A percentile compares a stretch with the other conserved stretches of the same genome.
Evolutionary conservation across 2,797 vertebrate species (phyloP).

Genomic region (Enoplosus armatus): DNA sequence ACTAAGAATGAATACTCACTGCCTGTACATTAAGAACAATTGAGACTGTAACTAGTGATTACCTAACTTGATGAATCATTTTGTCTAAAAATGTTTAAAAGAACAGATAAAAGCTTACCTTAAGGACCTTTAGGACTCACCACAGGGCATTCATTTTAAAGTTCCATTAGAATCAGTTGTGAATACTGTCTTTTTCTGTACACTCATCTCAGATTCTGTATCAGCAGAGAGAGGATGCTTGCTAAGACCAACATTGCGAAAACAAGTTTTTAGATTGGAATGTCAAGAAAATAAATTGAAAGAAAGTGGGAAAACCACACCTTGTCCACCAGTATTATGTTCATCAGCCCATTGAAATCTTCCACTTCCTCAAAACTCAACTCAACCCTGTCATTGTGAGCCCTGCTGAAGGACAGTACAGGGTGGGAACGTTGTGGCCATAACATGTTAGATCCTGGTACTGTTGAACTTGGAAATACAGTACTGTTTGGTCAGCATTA

Average conservation of each 20-base stretch:
- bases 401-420: conserved; percentile 7
- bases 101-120: background rate
- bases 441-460: conserved; percentile 21
- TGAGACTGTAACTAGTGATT: background rate
- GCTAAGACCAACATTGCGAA: background rate
- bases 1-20: background rate
- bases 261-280: background rate
- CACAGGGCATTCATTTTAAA: background rate
- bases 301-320: conserved; percentile 14
- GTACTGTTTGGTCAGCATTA: conserved; percentile 10
- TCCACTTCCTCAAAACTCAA: conserved; percentile 41
- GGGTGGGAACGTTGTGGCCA: conserved; percentile 40
- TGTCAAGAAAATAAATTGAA: background rate
- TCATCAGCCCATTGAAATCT: conserved; percentile 20
- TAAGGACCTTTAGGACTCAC: background rate
- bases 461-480: conserved; percentile 32
- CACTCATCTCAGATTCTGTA: background rate
- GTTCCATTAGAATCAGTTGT: background rate
- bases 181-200: background rate
- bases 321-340: conserved; percentile 31
- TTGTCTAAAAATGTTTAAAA: background rate
- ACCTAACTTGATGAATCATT: background rate
- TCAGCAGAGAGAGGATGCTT: background rate
- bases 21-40: background rate
- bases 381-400: conserved; percentile 21